These are phyloP conservation scores for Dermolepida albohirtum DNA, from an alignment of 2,888 invertebrate genomes.

Conservation along the genomic window DNA sequence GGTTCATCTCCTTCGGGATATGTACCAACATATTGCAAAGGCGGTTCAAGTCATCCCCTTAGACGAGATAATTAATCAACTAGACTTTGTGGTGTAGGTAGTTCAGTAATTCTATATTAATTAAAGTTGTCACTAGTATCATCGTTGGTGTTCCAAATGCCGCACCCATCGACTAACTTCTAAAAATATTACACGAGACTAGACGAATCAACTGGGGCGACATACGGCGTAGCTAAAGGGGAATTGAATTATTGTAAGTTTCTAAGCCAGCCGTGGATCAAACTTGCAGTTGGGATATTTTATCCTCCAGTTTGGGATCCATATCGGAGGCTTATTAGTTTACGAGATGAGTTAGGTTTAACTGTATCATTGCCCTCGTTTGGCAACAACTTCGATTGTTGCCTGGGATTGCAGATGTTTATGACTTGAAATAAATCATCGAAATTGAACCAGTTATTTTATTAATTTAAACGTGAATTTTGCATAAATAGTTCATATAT, in stretches of 20 bases:
- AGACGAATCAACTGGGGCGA: conserved; percentile 15
- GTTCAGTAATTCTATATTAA: conserved; percentile 35
- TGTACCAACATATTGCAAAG: background rate
- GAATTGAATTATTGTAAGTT: conserved; percentile 35
- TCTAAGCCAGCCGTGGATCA: conserved; percentile 29
- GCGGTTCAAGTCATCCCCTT: conserved; percentile 27
- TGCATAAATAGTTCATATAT: too few relatives aligned
- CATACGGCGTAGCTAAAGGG: conserved; percentile 17
- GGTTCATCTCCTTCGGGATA: conserved; percentile 13
- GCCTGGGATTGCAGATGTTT: too few relatives aligned
- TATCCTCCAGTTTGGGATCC: conserved; percentile 9
- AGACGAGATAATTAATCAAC: conserved; percentile 35
- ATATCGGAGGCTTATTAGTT: conserved; percentile 22
- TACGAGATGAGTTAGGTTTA: conserved; percentile 10
- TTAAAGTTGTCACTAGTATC: conserved; percentile 24
- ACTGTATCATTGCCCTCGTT: background rate
- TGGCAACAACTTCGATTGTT: too few relatives aligned
- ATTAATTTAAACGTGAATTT: too few relatives aligned
- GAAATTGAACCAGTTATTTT: too few relatives aligned
- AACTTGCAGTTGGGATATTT: conserved; percentile 26
- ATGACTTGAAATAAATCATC: too few relatives aligned
- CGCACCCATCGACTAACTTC: conserved; percentile 2
- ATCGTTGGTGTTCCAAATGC: conserved; percentile 2
- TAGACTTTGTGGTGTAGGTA: conserved; percentile 30
- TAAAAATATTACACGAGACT: conserved; percentile 20